Evolutionary conservation across 2,888 invertebrate genomes (phyloP).

Genomic region (Plagiodera versicolora): DNA sequence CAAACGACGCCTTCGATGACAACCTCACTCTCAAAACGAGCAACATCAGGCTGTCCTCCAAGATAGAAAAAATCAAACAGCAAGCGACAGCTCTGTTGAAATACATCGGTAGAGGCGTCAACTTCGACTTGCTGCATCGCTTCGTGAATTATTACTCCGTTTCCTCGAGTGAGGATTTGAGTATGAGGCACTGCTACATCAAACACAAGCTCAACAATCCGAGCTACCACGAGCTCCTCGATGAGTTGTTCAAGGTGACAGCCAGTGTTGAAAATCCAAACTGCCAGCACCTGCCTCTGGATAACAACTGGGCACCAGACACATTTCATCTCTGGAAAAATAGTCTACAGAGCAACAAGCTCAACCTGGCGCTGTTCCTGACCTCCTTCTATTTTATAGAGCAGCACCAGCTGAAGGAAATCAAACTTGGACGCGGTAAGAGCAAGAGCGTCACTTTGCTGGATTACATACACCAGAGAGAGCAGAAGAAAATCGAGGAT

Average conservation of each 20-base stretch:
- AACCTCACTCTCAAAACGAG: conserved; percentile 50
- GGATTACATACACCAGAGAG: conserved; percentile 54
- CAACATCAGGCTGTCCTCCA: conserved; percentile 59
- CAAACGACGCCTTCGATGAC: conserved; percentile 31
- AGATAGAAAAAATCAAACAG: conserved; percentile 60
- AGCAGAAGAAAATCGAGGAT: conserved; percentile 54
- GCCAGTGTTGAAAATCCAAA: neutral
- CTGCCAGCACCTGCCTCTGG: conserved; percentile 39
- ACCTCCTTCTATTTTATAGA: conserved; percentile 25
- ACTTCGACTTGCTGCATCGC: conserved; percentile 32
- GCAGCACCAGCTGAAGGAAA: conserved; percentile 16
- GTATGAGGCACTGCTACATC: conserved; percentile 43
- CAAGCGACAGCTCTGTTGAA: conserved; percentile 44
- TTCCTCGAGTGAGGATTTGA: conserved; percentile 49
- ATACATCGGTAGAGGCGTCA: conserved; percentile 8
- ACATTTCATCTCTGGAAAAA: conserved; percentile 7
- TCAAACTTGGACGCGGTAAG: conserved; percentile 24
- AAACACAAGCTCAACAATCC: conserved; percentile 5
- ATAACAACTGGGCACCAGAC: conserved; percentile 49
- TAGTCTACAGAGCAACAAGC: conserved; percentile 21
- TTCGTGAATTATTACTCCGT: conserved; percentile 54
- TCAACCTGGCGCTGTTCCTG: conserved; percentile 32
- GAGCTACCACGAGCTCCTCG: conserved; percentile 2
- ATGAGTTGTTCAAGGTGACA: conserved; percentile 13
- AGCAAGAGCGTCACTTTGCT: conserved; percentile 55